Evolutionary conservation across 2,113 vertebrate species (phyloP).

Genomic region (Strigops habroptila): DNA sequence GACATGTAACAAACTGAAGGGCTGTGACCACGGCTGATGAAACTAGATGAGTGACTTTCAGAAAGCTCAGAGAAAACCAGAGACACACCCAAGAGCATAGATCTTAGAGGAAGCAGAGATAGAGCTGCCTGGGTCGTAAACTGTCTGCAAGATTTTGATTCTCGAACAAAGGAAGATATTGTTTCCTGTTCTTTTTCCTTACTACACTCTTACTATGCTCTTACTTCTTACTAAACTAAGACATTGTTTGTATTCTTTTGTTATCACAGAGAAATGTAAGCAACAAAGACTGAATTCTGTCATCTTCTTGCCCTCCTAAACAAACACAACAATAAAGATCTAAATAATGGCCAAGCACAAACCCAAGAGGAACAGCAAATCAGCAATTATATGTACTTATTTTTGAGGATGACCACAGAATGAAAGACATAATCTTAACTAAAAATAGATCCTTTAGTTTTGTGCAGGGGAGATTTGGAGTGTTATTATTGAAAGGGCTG

Average conservation of each 20-base stretch:
- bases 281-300: neutral
- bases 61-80: neutral
- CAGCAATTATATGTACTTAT: neutral
- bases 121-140: neutral
- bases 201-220: neutral
- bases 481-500: neutral
- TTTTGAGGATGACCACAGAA: neutral
- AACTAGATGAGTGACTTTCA: neutral
- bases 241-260: neutral
- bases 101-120: neutral
- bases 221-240: neutral
- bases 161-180: accelerated
- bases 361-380: neutral
- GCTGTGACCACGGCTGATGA: neutral
- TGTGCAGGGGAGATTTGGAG: neutral
- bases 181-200: neutral
- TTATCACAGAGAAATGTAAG: neutral
- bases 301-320: neutral
- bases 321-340: neutral
- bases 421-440: neutral
- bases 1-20: neutral
- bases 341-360: neutral
- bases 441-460: neutral
- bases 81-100: neutral
- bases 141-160: neutral